Evolutionary conservation across 2,113 vertebrate species (phyloP), one percentile per base, ranked within the genome.

Genomic region (Pungitius pungitius): DNA sequence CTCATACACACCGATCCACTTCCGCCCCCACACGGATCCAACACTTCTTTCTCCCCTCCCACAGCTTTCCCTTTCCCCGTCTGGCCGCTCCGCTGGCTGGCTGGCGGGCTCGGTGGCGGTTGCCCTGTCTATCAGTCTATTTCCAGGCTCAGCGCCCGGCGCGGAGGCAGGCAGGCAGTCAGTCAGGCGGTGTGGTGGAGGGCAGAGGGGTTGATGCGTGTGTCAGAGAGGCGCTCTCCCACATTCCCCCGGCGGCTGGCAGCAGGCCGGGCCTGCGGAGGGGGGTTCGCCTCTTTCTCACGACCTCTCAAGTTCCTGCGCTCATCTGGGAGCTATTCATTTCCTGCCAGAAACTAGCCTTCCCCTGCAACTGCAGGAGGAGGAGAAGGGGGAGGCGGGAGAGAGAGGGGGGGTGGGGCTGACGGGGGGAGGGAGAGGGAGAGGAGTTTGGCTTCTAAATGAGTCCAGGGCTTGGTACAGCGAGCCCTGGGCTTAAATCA

Each of bases 261-360:
- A 94, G 94, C 93, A 93, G 92, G 96, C 96, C 95, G 95, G 94
- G 86, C 86, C 93, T 91, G 93, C 85, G 88, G 93, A 95, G 91
- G 94, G 96, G 95, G 95, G 96, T 95, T 96, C 93, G 94, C 95
- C 94, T 95, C 94, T 94, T 98, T 98, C 96, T 97, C 96, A 97
- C 95, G 97, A 96, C 96, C 96, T 97, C 95, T 96, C 95, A 95
- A 95, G 95, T 96, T 96, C 96, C 95, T 96, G 95, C 94, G 94
- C 95, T 97, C 96, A 97, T 96, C 95, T 96, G 96, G 96, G 96
- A 97, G 96, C 95, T 96, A 96, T 96, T 98, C 96, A 97, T 96
- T 97, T 97, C 96, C 96, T 98, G 97, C 96, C 96, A 96, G 96
- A 95, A 95, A 96, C 95, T 96, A 95, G 95, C 95, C 95, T 94